Evolutionary conservation across 2,888 invertebrate genomes (phyloP).

Genomic region (Aspidapion aeneum): DNA sequence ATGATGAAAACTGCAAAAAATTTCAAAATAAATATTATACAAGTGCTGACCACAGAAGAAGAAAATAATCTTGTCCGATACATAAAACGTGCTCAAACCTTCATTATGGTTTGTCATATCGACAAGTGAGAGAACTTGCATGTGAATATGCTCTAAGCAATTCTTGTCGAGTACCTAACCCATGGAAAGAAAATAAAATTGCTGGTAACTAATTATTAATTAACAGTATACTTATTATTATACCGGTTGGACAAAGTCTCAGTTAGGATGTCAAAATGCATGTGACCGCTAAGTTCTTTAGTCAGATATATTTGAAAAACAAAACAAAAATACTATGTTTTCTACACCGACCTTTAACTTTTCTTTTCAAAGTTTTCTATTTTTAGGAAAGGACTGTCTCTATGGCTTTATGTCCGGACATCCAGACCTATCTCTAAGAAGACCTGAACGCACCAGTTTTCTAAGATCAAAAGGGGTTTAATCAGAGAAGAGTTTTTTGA

Average conservation of each 20-base stretch:
- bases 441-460: constrained; percentile 32
- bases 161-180: constrained; percentile 11
- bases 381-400: constrained; percentile 3
- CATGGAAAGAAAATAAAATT: constrained; percentile 17
- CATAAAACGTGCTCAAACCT: constrained; percentile 28
- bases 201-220: constrained; percentile 24
- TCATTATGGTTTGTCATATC: constrained; percentile 30
- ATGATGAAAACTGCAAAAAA: constrained; percentile 10
- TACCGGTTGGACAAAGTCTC: constrained; percentile 13
- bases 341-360: too few species aligned
- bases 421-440: constrained; percentile 21
- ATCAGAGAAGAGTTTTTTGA: constrained; percentile 20
- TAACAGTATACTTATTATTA: constrained; percentile 16
- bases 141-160: constrained; percentile 26
- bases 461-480: constrained; percentile 24
- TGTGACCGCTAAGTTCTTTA: too few species aligned
- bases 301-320: neutral
- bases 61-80: constrained; percentile 27
- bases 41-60: constrained; percentile 29
- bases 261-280: too few species aligned
- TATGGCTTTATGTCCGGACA: constrained; percentile 9
- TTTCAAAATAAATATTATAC: constrained; percentile 25
- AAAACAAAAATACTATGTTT: too few species aligned
- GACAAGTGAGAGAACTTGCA: constrained; percentile 22
- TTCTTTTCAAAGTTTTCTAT: too few species aligned